Evolutionary conservation across 2,888 invertebrate genomes (phyloP).

Genomic region (Rotaria macrura): DNA sequence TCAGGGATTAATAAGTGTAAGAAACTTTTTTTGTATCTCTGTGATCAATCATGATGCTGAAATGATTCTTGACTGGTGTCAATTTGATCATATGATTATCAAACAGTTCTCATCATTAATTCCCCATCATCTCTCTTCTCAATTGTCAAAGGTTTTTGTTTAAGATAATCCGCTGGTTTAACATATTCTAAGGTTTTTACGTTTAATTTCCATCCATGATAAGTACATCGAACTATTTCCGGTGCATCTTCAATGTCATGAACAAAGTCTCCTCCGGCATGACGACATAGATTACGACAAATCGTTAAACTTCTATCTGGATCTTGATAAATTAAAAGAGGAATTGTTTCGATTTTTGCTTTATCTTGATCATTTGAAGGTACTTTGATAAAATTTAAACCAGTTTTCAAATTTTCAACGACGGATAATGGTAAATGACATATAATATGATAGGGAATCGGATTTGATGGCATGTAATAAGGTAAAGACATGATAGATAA

Average conservation of each 20-base stretch:
- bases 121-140: background rate
- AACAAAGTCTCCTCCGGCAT: background rate
- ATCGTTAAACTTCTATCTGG: background rate
- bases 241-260: background rate
- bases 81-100: too few species aligned
- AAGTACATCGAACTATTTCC: background rate
- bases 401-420: background rate
- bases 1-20: too few species aligned
- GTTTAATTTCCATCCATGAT: background rate
- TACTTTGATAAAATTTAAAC: background rate
- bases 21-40: too few species aligned
- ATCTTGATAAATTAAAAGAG: background rate
- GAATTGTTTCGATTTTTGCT: background rate
- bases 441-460: background rate
- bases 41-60: too few species aligned
- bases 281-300: background rate
- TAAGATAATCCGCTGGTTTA: background rate
- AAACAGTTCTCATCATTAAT: background rate
- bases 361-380: background rate
- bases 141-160: background rate
- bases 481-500: background rate
- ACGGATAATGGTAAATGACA: background rate
- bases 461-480: background rate
- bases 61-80: too few species aligned
- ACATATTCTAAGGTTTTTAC: background rate